A percentile compares a stretch with the other conserved stretches of the same genome.
Conservation (phyloP, 2,113 vertebrate species). For the Eulacestoma nigropectus region DNA sequence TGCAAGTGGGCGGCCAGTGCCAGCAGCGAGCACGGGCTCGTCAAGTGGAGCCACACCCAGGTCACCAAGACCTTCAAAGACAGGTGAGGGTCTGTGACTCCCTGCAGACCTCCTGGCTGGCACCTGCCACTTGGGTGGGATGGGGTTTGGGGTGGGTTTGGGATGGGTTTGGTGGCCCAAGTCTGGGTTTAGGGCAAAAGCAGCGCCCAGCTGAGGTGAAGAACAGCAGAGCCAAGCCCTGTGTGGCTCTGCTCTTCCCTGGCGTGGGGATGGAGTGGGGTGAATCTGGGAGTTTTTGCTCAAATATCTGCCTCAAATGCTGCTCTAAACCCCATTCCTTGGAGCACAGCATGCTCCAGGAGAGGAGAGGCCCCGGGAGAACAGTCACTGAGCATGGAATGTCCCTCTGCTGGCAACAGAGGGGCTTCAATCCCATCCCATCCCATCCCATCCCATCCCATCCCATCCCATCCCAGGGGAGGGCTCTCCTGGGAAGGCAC, state of each 20-base stretch:
- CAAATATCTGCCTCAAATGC: neutral
- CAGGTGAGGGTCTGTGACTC: slow-evolving; percentile 51
- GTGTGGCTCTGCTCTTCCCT: neutral
- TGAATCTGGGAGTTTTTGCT: neutral
- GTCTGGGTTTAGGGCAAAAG: neutral
- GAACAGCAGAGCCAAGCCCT: neutral
- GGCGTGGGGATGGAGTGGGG: fast-evolving
- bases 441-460: neutral
- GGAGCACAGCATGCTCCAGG: neutral
- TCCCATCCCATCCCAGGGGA: neutral
- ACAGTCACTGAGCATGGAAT: neutral
- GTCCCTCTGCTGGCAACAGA: neutral
- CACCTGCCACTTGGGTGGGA: neutral
- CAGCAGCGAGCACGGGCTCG: neutral
- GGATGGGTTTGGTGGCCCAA: neutral
- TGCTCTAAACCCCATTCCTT: neutral
- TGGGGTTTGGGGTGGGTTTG: neutral
- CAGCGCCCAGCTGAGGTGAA: neutral
- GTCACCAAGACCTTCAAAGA: slow-evolving; percentile 49
- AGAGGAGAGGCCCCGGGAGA: neutral
- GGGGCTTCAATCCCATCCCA: neutral
- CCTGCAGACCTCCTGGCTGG: neutral
- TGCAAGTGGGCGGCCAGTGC: slow-evolving; percentile 3
- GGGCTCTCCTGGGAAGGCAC: neutral
- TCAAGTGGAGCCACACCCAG: slow-evolving; percentile 45